A percentile compares a stretch with the other conserved stretches of the same genome.
These are phyloP conservation scores for Nesospiza acunhae DNA, from an alignment of 2,113 vertebrate species.

Conservation along the genomic window DNA sequence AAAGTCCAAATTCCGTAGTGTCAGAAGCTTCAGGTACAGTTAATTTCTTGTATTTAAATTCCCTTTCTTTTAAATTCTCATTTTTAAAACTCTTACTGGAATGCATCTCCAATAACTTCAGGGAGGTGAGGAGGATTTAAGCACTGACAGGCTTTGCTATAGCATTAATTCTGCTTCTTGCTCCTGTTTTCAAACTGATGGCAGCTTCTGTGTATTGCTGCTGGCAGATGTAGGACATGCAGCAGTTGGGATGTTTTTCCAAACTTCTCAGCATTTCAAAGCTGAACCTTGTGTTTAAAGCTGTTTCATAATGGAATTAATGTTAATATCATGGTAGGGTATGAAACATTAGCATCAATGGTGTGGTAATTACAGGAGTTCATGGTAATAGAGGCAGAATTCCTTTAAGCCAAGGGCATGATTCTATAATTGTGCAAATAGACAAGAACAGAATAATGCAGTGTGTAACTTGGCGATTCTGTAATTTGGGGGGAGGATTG, in stretches of 20 bases:
- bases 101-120: not conserved
- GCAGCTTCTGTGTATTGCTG: not conserved
- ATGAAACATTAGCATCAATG: not conserved
- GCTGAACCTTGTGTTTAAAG: not conserved
- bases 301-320: not conserved
- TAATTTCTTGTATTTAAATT: not conserved
- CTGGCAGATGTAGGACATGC: not conserved
- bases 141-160: not conserved
- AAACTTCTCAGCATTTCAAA: not conserved
- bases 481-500: not conserved
- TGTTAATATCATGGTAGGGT: not conserved
- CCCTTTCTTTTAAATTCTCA: not conserved
- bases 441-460: not conserved
- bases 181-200: not conserved
- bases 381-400: not conserved
- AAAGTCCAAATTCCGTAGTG: constrained; percentile 74
- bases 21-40: constrained; percentile 88
- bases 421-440: not conserved
- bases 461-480: not conserved
- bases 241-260: not conserved
- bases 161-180: not conserved
- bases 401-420: not conserved
- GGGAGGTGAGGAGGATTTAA: not conserved
- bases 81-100: not conserved
- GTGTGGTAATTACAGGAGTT: not conserved